Base-by-base conservation (phyloP, 2,888 invertebrate genomes). In the Spodoptera littoralis region DNA sequence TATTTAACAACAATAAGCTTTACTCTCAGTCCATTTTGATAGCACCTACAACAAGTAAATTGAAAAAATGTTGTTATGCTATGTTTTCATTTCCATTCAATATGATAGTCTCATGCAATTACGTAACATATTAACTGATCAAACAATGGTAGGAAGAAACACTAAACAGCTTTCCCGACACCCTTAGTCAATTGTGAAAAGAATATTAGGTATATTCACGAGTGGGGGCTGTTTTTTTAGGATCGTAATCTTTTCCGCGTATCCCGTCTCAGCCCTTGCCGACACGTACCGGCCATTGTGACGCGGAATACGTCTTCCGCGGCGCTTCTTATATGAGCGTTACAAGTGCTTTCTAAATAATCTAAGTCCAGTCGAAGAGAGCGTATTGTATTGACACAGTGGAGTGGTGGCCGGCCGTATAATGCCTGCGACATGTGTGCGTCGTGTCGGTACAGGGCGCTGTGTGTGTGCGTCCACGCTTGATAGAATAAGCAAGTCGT, bases 311-410 rank as follows among this genome's bases (percentile, higher is more conserved):
- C 92, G 90, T 93, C 94, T 94, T 93, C 90, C 90, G 90, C 89
- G 91, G 88, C 90, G 91, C 92, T 91, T 94, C 94, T 95, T 95
- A 95, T 95, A 95, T 95, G 95, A 95, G 92, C 94, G 92, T 94
- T 95, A 95, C 94, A 95, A 95, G 95, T 95, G 95, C 95, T 95
- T 95, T 95, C 95, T 95, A 95, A 95, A 95, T 95, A 95, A 95
- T 95, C 95, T 94, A 94, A 95, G 95, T 95, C 95, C 94, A 92
- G 93, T 86, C 90, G 93, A 93, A 93, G 93, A 93, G 94, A 94
- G 93, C 91, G 94, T 95, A 95, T 95, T 95, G 95, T 95, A 95
- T 95, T 95, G 95, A 95, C 95, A 95, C 86, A 95, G 95, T 92
- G 90, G 92, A 94, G 93, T 95, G 94, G 94, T 93, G 93, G 92